Evolutionary conservation across 2,113 vertebrate genomes (phyloP).

Genomic region (Chloebia gouldiae): DNA sequence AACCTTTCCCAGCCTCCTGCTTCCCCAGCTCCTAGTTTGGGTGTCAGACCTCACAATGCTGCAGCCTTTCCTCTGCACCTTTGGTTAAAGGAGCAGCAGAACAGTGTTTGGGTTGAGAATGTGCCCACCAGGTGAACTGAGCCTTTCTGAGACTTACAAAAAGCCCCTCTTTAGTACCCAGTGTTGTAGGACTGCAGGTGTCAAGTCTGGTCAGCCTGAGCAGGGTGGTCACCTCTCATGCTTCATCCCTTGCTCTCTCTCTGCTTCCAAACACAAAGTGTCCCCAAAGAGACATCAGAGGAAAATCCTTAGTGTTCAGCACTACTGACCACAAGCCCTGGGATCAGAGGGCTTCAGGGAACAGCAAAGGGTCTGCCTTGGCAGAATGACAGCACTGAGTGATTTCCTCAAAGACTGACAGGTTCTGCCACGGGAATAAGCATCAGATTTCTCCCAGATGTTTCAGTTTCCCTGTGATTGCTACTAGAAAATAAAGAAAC

Average conservation of each 20-base stretch:
- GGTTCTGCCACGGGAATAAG: background rate
- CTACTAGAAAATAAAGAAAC: background rate
- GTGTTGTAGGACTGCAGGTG: background rate
- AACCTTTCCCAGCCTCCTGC: background rate
- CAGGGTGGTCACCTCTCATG: background rate
- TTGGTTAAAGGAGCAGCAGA: background rate
- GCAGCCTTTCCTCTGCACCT: background rate
- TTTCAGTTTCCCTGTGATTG: background rate
- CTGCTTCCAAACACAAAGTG: background rate
- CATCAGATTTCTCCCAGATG: background rate
- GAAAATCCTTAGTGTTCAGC: background rate
- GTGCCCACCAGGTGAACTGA: rapidly evolving
- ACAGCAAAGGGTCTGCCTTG: background rate
- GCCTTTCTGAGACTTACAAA: background rate
- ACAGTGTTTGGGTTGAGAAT: background rate
- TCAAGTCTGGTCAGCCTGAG: background rate
- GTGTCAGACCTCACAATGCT: background rate
- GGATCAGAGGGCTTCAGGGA: background rate
- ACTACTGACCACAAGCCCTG: background rate
- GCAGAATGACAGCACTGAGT: background rate
- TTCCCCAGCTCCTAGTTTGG: background rate
- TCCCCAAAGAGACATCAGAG: background rate
- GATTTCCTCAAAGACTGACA: background rate
- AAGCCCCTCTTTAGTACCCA: background rate
- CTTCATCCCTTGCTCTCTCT: background rate